These are phyloP conservation scores for Callorhinus ursinus DNA, from an alignment of 2,113 vertebrate genomes.

Conservation along the genomic window DNA sequence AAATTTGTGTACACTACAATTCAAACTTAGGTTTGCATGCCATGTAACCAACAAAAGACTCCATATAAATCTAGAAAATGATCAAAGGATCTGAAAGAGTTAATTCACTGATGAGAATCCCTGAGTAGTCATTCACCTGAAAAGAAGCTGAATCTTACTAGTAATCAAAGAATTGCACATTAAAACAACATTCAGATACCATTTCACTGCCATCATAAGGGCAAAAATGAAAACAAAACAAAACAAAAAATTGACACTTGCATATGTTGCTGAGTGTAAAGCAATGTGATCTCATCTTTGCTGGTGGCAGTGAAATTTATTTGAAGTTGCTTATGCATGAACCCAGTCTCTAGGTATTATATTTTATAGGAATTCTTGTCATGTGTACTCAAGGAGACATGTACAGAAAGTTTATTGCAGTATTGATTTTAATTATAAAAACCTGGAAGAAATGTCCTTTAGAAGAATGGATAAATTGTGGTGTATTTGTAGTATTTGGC, in stretches of 20 bases:
- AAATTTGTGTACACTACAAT: background rate
- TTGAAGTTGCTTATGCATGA: background rate
- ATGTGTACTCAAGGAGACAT: background rate
- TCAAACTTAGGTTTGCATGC: background rate
- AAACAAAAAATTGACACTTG: background rate
- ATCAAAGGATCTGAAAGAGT: background rate
- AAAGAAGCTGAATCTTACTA: background rate
- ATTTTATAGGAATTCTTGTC: background rate
- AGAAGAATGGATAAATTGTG: background rate
- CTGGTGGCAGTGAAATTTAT: conserved; percentile 2
- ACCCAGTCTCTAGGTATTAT: background rate
- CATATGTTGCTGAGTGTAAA: background rate
- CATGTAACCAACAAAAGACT: background rate
- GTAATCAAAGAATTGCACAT: conserved; percentile 9
- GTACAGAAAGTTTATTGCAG: background rate
- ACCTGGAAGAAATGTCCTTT: background rate
- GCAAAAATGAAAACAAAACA: background rate
- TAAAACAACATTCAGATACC: background rate
- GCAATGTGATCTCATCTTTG: background rate
- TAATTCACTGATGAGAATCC: background rate
- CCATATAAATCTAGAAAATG: conserved; percentile 7
- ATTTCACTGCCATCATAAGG: background rate
- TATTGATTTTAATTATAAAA: conserved; percentile 42
- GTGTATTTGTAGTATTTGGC: background rate
- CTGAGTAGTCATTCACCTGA: background rate